Base-by-base conservation (phyloP, 2,113 vertebrate species). In the Apeltes quadracus region DNA sequence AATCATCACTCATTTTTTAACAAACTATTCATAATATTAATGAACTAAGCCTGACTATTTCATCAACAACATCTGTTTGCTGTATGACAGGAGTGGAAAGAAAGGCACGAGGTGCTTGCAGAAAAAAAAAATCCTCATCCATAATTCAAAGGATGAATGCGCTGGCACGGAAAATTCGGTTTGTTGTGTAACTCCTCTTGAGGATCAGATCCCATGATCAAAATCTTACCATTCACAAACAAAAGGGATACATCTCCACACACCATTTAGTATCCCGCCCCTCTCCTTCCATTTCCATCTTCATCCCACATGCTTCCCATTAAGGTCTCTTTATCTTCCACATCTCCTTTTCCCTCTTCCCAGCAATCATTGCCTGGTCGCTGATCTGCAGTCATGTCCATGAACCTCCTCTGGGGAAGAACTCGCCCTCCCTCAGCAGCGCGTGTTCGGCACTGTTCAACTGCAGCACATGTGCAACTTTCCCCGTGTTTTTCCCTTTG, bases 401-500 rank as follows among this genome's bases (percentile, higher is more conserved):
- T 20, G 36, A 58, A 67, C 48, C 75, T 39, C 72, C 61, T 38
- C 57, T 72, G 48, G 34, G 15, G 43, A 63, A 69, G 23, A 43
- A 23, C 43, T 8, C 25, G 5, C 48, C 61, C 0, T 73, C 64
- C 57, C 22, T 27, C 11, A 55, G 25, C 53, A 54, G 54, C 44
- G 15, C 50, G 58, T 6, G 29, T 32, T 34, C 32, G 32, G 32
- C 32, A 34, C 32, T 44, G 61, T 58, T 75, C 25, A 1, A n/a
- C 18, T n/a, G 41, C 61, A 13, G 67, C 71, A 59, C 29, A 68
- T 61, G 55, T 57, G 64, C n/a, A 20, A 76, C 39, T 57, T 22
- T 64, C 25, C 41, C 16, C 61, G 34, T 62, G 46, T 59, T 79
- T 84, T 84, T 66, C 64, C 4, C 57, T 81, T 59, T 34, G 43